phyloP scores from a whole-genome alignment of 2,888 invertebrate genomes.

The Elysia crispata region DNA sequence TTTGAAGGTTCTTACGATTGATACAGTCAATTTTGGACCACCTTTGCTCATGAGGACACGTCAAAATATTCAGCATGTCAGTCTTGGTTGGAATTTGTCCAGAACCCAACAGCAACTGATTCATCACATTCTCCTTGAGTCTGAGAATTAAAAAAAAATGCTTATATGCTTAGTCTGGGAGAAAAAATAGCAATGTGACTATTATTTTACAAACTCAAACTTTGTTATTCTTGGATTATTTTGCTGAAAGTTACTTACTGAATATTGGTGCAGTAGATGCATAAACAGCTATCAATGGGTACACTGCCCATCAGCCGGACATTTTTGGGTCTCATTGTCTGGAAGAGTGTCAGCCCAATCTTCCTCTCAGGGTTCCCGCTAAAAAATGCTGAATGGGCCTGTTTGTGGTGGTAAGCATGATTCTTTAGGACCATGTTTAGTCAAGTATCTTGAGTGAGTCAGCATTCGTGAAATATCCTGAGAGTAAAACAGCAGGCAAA shows the following conservation, averaged over 20 bases:
- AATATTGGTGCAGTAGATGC: constrained; percentile 6
- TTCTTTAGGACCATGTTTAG: no score
- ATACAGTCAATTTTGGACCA: neutral
- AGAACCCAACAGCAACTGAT: neutral
- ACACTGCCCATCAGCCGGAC: neutral
- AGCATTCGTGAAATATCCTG: no score
- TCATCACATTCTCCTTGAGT: neutral
- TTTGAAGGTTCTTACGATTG: neutral
- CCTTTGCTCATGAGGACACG: neutral
- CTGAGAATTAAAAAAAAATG: neutral
- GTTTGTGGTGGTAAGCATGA: no score
- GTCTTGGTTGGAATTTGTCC: neutral
- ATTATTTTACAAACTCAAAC: neutral
- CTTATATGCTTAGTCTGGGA: neutral
- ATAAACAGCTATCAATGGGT: neutral
- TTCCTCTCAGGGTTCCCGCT: no score
- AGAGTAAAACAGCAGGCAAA: no score
- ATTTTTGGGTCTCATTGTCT: neutral
- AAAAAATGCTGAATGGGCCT: no score
- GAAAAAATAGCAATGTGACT: neutral
- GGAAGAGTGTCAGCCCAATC: no score
- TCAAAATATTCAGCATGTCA: neutral
- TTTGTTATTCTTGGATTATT: neutral
- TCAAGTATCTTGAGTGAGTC: no score
- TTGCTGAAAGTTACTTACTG: neutral